Evolutionary conservation across 2,797 vertebrate species (phyloP), one percentile per base, ranked within the genome.

Genomic region (Molothrus ater): DNA sequence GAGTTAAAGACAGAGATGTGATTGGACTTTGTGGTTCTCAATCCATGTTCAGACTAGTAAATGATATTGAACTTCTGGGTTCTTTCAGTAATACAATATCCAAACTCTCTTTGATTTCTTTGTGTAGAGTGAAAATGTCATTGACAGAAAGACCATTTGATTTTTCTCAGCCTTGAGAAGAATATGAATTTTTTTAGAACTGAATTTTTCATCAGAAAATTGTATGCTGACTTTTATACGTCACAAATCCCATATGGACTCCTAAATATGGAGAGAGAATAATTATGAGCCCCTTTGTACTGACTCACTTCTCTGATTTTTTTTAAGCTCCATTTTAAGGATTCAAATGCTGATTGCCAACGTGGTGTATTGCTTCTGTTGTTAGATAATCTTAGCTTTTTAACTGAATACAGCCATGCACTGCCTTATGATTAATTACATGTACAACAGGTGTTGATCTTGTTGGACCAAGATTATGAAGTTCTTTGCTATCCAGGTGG

Each of bases 221-320:
- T 93, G 71, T 96, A 87, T 92, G 94, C 93, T 96, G 93, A 96
- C 94, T 96, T 95, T 95, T 94, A 95, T 95, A 97, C 94, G 84
- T 97, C 96, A 96, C 83, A 96, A 96, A 96, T 95, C 90, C 95
- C 94, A 94, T 95, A 96, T 96, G 96, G 96, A 96, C 94, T 95
- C 92, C 93, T 95, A 94, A 96, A 96, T 94, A 93, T 90, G 87
- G 96, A 96, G 93, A 96, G 94, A 87, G 96, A 96, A 97, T 94
- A 96, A 96, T 95, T 97, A 95, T 94, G 91, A 96, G 80, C 92
- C 96, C 96, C 88, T 94, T 95, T 96, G 95, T 96, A 97, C 96
- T 95, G 94, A 96, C 93, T 97, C 94, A 96, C 57, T 96, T 96
- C 82, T 94, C 88, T 94, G 86, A 86, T 92, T 94, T 92, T 88